Percentiles rank a stretch among this genome's conserved stretches.
These are phyloP conservation scores for Adrianichthys oophorus DNA, from an alignment of 2,797 vertebrate species.

Conservation along the genomic window DNA sequence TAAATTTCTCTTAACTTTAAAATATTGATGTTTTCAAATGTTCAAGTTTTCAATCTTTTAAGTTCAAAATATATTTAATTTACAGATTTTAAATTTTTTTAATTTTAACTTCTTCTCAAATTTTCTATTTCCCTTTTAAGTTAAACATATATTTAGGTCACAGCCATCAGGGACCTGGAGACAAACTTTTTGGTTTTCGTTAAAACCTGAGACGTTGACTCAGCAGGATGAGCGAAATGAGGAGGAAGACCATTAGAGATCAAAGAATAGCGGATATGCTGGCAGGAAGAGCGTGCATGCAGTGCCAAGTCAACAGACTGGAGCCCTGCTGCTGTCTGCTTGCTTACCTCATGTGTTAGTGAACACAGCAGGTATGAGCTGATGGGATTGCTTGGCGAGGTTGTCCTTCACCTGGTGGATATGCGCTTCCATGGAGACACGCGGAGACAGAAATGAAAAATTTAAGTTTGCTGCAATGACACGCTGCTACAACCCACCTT, in stretches of 20 bases:
- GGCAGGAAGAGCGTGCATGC: slow-evolving; percentile 28
- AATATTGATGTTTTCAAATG: too few species aligned
- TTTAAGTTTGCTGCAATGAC: not conserved
- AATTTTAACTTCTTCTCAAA: too few species aligned
- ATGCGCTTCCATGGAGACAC: slow-evolving; percentile 50
- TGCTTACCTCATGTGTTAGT: slow-evolving; percentile 75
- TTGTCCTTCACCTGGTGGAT: slow-evolving; percentile 70
- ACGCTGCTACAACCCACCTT: not conserved
- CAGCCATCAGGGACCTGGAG: not conserved
- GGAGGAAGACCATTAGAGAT: slow-evolving; percentile 57
- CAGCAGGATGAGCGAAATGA: slow-evolving; percentile 40
- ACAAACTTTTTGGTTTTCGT: slow-evolving; percentile 2
- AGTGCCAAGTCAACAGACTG: slow-evolving; percentile 57
- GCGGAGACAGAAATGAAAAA: slow-evolving; percentile 15
- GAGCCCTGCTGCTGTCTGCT: slow-evolving; percentile 33
- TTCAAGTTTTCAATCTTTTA: too few species aligned
- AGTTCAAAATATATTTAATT: too few species aligned
- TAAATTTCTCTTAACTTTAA: too few species aligned
- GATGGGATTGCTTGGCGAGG: slow-evolving; percentile 52
- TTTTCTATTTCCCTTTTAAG: too few species aligned
- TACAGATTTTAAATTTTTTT: too few species aligned
- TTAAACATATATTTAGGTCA: not conserved
- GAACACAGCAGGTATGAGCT: slow-evolving; percentile 72
- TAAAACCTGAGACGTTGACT: slow-evolving; percentile 41
- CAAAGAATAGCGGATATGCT: slow-evolving; percentile 50